Percentiles rank a stretch among this genome's conserved stretches.
phyloP scores from a whole-genome alignment of 2,797 vertebrate genomes.

The Anolis apletophallus region DNA sequence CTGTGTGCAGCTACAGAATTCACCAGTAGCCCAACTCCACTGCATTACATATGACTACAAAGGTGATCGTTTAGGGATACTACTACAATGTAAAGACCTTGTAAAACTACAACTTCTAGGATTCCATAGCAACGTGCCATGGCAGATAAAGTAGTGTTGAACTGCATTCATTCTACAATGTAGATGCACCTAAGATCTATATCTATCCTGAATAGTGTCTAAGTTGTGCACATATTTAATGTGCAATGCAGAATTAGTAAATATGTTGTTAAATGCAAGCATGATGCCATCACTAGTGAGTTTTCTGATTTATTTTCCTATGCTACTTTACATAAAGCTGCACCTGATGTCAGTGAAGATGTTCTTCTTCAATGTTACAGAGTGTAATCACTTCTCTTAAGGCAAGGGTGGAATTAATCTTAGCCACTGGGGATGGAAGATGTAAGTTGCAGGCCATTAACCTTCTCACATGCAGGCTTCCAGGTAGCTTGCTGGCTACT shows the following conservation, averaged over 20 bases:
- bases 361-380: not conserved
- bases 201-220: too few relatives aligned
- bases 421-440: too few relatives aligned
- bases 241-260: not conserved
- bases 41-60: conserved; percentile 3
- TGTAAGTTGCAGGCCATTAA: too few relatives aligned
- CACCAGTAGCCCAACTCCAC: not conserved
- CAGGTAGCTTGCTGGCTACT: not conserved
- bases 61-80: not conserved
- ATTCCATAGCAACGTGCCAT: too few relatives aligned
- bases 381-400: not conserved
- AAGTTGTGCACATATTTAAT: not conserved
- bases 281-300: not conserved
- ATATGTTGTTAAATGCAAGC: not conserved
- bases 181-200: not conserved
- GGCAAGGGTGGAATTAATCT: too few relatives aligned
- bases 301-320: not conserved
- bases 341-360: not conserved
- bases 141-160: too few relatives aligned
- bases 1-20: not conserved
- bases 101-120: too few relatives aligned
- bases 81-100: too few relatives aligned
- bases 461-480: too few relatives aligned
- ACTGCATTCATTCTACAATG: too few relatives aligned
- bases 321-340: not conserved